Evolutionary conservation across 2,797 vertebrate species (phyloP).

Genomic region (Tragopan temminckii): DNA sequence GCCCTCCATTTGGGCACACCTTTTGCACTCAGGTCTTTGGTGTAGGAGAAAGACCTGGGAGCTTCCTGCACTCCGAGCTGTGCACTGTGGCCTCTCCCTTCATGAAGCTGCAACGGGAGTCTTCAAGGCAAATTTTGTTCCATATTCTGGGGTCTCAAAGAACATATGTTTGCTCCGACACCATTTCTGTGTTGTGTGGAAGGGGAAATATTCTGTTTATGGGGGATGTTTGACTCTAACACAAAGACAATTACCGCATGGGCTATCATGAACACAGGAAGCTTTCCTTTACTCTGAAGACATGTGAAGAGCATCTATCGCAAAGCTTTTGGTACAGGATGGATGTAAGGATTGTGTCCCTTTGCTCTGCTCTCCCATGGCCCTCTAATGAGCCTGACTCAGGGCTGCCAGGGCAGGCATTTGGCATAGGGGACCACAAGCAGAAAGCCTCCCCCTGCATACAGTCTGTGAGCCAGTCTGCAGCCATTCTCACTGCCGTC

Average conservation of each 20-base stretch:
- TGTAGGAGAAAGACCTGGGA: not conserved
- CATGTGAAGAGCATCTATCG: not conserved
- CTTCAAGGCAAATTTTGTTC: not conserved
- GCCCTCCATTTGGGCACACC: not conserved
- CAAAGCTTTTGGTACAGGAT: not conserved
- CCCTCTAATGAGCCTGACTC: not conserved
- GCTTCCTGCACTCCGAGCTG: not conserved
- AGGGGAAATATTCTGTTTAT: not conserved
- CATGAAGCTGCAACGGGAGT: not conserved
- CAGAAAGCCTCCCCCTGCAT: not conserved
- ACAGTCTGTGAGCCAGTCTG: not conserved
- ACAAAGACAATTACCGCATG: not conserved
- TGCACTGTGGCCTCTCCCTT: not conserved
- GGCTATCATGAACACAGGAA: accelerated
- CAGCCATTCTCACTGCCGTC: not conserved
- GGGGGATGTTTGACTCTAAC: not conserved
- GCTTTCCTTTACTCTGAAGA: not conserved
- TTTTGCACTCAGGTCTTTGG: not conserved
- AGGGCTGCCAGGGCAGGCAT: not conserved
- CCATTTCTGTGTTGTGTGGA: not conserved
- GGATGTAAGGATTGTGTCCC: not conserved
- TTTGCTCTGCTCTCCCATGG: not conserved
- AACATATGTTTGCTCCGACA: not conserved
- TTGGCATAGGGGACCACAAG: accelerated
- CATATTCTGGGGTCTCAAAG: not conserved